phyloP scores from a whole-genome alignment of 2,888 invertebrate species.

The Lampropteryx suffumata region DNA sequence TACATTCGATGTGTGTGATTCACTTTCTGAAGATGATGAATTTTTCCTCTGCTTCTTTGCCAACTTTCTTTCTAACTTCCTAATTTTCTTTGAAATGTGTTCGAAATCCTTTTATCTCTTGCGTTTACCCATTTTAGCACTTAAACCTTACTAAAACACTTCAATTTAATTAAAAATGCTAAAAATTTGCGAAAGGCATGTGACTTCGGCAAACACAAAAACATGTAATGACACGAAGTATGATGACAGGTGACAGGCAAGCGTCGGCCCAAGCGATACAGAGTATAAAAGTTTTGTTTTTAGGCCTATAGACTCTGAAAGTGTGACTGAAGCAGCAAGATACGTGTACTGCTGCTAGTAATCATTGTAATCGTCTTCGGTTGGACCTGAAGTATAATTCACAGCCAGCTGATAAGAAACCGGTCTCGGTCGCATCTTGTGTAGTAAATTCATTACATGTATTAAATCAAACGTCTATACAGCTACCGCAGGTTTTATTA shows the following conservation, averaged over 20 bases:
- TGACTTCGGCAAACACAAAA: neutral
- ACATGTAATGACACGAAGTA: neutral
- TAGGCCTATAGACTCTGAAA: neutral
- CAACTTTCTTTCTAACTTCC: no score
- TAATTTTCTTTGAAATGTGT: neutral
- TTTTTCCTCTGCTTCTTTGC: no score
- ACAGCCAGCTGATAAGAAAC: no score
- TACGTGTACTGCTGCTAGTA: neutral
- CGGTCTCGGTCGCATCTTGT: no score
- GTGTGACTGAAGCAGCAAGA: neutral
- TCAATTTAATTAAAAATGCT: neutral
- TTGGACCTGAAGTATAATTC: neutral
- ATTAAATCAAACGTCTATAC: no score
- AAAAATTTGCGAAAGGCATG: neutral
- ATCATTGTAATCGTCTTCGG: neutral
- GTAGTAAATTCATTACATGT: no score
- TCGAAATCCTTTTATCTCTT: neutral
- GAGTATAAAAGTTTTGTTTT: neutral
- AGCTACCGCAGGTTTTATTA: no score
- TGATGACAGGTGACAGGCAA: neutral
- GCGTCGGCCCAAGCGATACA: neutral
- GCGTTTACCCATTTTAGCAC: neutral
- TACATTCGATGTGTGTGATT: no score
- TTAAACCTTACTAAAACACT: neutral
- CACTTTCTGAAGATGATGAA: no score